phyloP scores from a whole-genome alignment of 30 jellyfish, hydroid and myxozoan genomes.

The Phacellophora camtschatica region DNA sequence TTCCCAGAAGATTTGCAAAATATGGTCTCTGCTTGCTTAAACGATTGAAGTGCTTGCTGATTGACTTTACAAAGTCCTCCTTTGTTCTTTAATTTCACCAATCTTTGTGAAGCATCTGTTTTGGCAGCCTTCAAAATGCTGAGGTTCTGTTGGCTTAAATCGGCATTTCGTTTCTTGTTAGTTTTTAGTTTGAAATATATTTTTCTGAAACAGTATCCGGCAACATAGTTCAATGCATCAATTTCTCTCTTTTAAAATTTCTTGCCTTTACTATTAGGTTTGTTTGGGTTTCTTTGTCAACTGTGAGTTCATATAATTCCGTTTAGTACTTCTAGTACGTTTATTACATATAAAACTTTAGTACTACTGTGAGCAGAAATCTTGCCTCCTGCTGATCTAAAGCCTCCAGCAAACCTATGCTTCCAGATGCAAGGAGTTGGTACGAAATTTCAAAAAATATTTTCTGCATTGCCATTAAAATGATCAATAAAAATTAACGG shows the following conservation, averaged over 20 bases:
- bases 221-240: not conserved
- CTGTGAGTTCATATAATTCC: not conserved
- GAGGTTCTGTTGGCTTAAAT: not conserved
- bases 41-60: conserved; percentile 7
- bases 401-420: not conserved
- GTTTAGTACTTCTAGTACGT: too few species aligned
- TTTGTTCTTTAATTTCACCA: not conserved
- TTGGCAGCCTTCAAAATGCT: conserved; percentile 1
- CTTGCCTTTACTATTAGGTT: not conserved
- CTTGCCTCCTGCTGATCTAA: conserved; percentile 3
- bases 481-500: not conserved
- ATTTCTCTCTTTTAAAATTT: not conserved
- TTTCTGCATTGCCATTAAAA: conserved; percentile 19
- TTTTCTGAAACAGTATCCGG: conserved; percentile 10
- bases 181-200: not conserved
- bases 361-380: conserved; percentile 11
- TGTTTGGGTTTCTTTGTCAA: not conserved
- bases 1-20: not conserved
- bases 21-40: not conserved
- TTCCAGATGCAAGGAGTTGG: conserved; percentile 22
- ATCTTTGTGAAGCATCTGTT: not conserved
- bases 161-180: not conserved
- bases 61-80: conserved; percentile 5
- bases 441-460: not conserved
- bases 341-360: not conserved